Evolutionary conservation across 2,113 vertebrate genomes (phyloP), one percentile per base, ranked within the genome.

Genomic region (Corvus cornix): DNA sequence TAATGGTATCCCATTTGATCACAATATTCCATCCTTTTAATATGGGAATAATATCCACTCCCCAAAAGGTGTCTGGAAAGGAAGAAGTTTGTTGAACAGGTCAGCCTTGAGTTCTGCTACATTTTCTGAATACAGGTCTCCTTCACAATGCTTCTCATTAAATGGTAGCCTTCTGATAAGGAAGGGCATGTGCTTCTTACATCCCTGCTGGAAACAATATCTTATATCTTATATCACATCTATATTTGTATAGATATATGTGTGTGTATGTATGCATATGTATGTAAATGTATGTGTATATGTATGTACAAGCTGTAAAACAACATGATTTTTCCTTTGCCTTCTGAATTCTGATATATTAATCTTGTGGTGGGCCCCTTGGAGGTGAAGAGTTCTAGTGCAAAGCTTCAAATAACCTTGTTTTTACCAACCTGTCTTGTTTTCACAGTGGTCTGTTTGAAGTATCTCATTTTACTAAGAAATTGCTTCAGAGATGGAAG

Each of bases 401-500:
- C 24, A 89, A 62, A 69, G 15, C 51, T 88, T 88, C 1, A 4
- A n/a, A 77, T 58, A 93, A 86, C 39, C 46, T 95, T 69, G 24
- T 35, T 79, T 91, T 58, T 31, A 82, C 66, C n/a, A 83, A 43
- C n/a, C 53, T 59, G 59, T 35, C 70, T 49, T 75, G 44, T 79
- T 89, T 85, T 55, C 60, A 55, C 16, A 56, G 35, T 58, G 46
- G n/a, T 60, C 46, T 84, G 8, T 73, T 53, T 76, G 56, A 90
- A 94, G 63, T 46, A 43, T 30, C 70, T 92, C 43, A 74, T 96
- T 92, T 90, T 88, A 77, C 83, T 94, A 85, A 83, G 70, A 93
- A 94, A 91, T 66, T 69, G 63, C 46, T 77, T 88, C 55, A 90
- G 72, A 68, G 63, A 49, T 51, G 23, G 75, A 83, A 93, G 83